Percentiles rank a stretch among this genome's conserved stretches.
phyloP scores from a whole-genome alignment of 2,888 invertebrate genomes.

The Cenopis cana region DNA sequence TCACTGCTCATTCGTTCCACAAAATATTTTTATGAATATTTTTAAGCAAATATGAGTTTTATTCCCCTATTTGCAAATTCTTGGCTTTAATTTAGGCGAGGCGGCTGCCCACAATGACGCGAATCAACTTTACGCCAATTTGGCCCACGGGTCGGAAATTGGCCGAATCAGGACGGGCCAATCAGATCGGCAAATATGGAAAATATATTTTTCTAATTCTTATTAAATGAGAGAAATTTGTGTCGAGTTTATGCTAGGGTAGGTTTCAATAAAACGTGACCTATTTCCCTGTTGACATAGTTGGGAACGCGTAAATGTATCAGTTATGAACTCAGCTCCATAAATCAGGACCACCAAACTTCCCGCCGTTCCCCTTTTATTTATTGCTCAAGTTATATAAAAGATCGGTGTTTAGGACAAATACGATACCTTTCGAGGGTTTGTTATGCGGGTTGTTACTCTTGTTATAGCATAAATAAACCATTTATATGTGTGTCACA shows the following conservation, averaged over 20 bases:
- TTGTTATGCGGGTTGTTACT: not conserved
- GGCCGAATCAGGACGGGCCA: constrained; percentile 30
- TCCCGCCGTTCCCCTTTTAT: constrained; percentile 26
- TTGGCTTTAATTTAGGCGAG: constrained; percentile 27
- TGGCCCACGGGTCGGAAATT: constrained; percentile 36
- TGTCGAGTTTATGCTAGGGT: not conserved
- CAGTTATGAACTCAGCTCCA: constrained; percentile 34
- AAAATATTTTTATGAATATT: constrained; percentile 15
- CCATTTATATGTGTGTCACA: too few species aligned
- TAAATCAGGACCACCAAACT: constrained; percentile 41
- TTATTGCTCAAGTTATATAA: constrained; percentile 40
- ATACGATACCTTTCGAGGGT: constrained; percentile 13
- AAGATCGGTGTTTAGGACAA: constrained; percentile 30
- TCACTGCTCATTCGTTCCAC: not conserved
- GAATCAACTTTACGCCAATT: constrained; percentile 42
- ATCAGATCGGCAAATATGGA: constrained; percentile 33
- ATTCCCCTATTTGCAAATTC: not conserved
- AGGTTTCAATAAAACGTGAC: too few species aligned
- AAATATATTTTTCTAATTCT: constrained; percentile 14
- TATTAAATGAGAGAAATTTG: not conserved
- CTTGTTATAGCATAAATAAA: not conserved
- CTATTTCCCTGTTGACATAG: too few species aligned
- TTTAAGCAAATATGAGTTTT: constrained; percentile 14
- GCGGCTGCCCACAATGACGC: constrained; percentile 32
- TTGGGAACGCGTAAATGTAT: constrained; percentile 27